These are phyloP conservation scores for Periophthalmodon schlosseri DNA, from an alignment of 2,113 vertebrate species.

Conservation along the genomic window DNA sequence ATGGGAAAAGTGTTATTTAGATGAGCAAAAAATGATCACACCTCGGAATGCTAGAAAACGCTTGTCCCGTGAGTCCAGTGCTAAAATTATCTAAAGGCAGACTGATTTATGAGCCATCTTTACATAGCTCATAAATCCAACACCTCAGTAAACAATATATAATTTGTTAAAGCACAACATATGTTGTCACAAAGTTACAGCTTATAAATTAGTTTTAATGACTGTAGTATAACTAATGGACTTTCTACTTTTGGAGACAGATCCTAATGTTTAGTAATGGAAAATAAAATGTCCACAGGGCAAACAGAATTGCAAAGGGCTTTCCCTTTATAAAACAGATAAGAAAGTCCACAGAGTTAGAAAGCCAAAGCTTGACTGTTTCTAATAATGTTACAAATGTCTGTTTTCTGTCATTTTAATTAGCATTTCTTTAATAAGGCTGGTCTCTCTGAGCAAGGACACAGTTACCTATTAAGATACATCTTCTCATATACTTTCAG, in stretches of 20 bases:
- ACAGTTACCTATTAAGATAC: neutral
- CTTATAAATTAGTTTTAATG: conserved; percentile 26
- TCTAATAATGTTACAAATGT: conserved; percentile 4
- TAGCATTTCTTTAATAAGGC: conserved; percentile 26
- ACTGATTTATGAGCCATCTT: conserved; percentile 26
- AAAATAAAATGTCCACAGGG: conserved; percentile 5
- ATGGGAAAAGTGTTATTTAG: conserved; percentile 19
- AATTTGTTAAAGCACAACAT: conserved; percentile 11
- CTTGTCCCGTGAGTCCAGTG: neutral
- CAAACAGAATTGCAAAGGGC: conserved; percentile 25
- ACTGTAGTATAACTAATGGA: conserved; percentile 25
- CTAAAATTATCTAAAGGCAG: conserved; percentile 12
- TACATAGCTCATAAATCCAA: neutral
- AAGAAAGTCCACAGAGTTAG: conserved; percentile 7
- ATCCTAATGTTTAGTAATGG: conserved; percentile 33
- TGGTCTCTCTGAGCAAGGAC: conserved; percentile 6
- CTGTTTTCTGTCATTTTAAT: conserved; percentile 25
- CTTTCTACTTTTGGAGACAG: conserved; percentile 2
- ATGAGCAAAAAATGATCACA: conserved; percentile 23
- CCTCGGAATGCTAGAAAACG: neutral
- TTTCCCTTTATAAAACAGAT: conserved; percentile 15
- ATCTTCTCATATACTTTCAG: too few relatives aligned
- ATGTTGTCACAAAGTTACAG: conserved; percentile 11
- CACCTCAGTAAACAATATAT: conserved; percentile 23
- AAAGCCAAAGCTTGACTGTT: conserved; percentile 15